These are phyloP conservation scores for Sminthurides bifidus DNA, from an alignment of 1,140 invertebrate species.

Conservation along the genomic window DNA sequence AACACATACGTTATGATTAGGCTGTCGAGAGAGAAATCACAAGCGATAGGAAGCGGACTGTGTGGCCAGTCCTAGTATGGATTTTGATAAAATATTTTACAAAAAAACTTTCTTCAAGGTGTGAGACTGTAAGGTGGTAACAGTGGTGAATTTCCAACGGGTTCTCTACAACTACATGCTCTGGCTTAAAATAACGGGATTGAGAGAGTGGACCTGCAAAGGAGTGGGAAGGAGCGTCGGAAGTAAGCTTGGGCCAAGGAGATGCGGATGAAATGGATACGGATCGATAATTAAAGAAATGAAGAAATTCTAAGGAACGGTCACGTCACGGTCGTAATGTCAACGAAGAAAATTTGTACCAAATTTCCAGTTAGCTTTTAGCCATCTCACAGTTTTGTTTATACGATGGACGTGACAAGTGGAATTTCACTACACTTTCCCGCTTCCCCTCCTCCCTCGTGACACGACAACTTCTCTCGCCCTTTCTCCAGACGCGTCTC, in stretches of 20 bases:
- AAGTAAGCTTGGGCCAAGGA: background rate
- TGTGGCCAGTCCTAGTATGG: too few relatives aligned
- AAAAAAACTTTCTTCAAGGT: too few relatives aligned
- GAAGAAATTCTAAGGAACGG: slow-evolving; percentile 31
- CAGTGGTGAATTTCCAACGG: too few relatives aligned
- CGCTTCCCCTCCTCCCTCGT: background rate
- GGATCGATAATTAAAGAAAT: slow-evolving; percentile 32
- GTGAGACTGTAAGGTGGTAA: too few relatives aligned
- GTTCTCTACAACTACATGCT: background rate
- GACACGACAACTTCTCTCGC: background rate
- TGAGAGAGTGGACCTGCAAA: background rate
- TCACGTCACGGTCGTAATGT: slow-evolving; percentile 32
- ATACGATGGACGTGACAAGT: slow-evolving; percentile 28
- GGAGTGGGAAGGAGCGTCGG: background rate
- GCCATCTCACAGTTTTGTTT: slow-evolving; percentile 23
- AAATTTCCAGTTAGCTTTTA: slow-evolving; percentile 22
- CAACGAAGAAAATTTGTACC: slow-evolving; percentile 30
- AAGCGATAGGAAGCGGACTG: too few relatives aligned
- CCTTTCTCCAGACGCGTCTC: background rate
- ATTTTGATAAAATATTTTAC: too few relatives aligned
- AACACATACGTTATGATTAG: too few relatives aligned
- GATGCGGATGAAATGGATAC: slow-evolving; percentile 11
- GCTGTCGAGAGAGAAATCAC: too few relatives aligned
- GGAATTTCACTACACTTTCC: slow-evolving; percentile 22
- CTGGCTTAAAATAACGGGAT: background rate